Conservation (phyloP, 2,888 invertebrate species). For the Keiferia lycopersicella region DNA sequence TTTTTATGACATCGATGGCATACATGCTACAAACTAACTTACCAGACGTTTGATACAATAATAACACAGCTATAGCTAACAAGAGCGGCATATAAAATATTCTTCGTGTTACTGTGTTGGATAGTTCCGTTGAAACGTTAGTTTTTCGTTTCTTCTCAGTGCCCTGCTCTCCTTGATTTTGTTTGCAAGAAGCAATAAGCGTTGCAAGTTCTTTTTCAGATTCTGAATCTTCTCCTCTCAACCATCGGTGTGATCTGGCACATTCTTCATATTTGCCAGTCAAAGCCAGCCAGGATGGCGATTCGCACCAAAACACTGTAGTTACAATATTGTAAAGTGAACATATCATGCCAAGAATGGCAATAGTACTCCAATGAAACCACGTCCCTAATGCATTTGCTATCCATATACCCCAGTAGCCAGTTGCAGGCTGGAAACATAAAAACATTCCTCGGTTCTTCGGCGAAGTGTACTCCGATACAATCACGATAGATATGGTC, state of each 20-base stretch:
- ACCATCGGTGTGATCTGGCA: constrained; percentile 29
- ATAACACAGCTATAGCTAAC: constrained; percentile 38
- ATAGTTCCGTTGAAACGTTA: constrained; percentile 29
- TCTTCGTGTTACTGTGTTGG: constrained; percentile 33
- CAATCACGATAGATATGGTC: constrained; percentile 28
- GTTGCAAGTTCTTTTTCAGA: constrained; percentile 32
- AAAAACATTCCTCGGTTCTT: constrained; percentile 37
- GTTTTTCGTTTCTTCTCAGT: constrained; percentile 29
- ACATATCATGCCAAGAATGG: constrained; percentile 30
- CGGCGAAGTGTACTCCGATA: constrained; percentile 37
- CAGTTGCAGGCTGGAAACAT: constrained; percentile 33
- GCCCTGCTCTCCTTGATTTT: not conserved
- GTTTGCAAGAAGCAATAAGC: not conserved
- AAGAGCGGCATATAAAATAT: constrained; percentile 48
- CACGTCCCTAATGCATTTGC: constrained; percentile 37
- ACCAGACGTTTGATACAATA: constrained; percentile 41
- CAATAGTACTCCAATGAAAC: constrained; percentile 35
- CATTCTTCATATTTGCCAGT: constrained; percentile 36
- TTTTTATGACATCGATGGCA: constrained; percentile 52
- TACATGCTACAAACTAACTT: constrained; percentile 52
- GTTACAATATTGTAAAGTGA: constrained; percentile 23
- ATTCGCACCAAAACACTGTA: constrained; percentile 37
- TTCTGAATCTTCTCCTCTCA: constrained; percentile 26
- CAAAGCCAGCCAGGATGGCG: constrained; percentile 38
- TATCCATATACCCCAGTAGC: constrained; percentile 35